Evolutionary conservation across 2,113 vertebrate genomes (phyloP), one percentile per base, ranked within the genome.

Genomic region (Phalacrocorax pelagicus): DNA sequence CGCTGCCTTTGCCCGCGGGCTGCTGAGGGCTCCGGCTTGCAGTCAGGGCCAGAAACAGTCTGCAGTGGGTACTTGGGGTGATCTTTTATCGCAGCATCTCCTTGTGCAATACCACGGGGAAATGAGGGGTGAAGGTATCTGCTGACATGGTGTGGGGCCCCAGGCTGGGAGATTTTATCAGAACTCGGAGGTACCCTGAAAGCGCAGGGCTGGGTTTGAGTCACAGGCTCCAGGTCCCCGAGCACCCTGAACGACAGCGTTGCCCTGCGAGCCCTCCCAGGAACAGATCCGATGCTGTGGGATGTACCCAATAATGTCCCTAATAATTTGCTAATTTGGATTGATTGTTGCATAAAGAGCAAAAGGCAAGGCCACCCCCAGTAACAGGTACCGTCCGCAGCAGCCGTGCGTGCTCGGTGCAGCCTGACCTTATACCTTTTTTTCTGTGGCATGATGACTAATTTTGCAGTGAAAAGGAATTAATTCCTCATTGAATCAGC

Each of bases 401-500:
- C 66, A 66, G 71, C 1, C 0, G 24, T 40, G 73, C 12, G 4
- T 6, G 72, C 77, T 94, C 2, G 0, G 11, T 81, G n/a, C 88
- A 84, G 75, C 63, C 86, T 94, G 96, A 94, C 90, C 82, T 93
- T 63, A 15, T 2, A 23, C 42, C 57, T 87, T 54, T 80, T 54
- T 74, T 58, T 88, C 57, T 88, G 80, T 52, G 86, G 77, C 77
- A 38, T 1, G 7, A 13, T 97, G 96, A 97, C 88, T 96, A 81
- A 97, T 94, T 94, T 62, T 79, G 91, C 86, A 75, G 44, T n/a
- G 70, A 72, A 74, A 61, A 95, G 77, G 80, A 87, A 91, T 94
- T 44, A 63, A 95, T 92, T 94, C 96, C 88, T 95, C 88, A 92
- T 78, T 86, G 83, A 86, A 95, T 75, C 96, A 91, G 78, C 91